phyloP scores from a whole-genome alignment of 2,113 vertebrate species.

The Heteronetta atricapilla region DNA sequence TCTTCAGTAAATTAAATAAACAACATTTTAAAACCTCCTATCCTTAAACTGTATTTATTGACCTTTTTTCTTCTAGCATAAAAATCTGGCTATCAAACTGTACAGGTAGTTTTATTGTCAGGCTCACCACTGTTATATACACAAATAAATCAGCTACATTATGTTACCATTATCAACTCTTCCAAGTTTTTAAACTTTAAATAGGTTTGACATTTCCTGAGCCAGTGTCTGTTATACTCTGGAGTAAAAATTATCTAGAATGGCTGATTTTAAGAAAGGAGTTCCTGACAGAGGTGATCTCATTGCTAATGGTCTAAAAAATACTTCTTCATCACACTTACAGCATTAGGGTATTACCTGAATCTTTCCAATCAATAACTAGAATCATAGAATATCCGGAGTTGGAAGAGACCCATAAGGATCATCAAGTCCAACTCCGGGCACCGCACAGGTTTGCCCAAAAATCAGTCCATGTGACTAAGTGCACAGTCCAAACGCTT shows the following conservation, averaged over 20 bases:
- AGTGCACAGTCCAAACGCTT: no score
- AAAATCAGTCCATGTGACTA: no score
- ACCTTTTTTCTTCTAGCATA: not conserved
- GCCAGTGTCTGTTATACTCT: not conserved
- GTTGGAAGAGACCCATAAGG: no score
- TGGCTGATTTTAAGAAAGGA: not conserved
- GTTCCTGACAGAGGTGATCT: not conserved
- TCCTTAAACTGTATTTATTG: not conserved
- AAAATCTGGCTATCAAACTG: not conserved
- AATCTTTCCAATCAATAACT: not conserved
- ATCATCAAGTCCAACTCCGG: no score
- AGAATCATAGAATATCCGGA: no score
- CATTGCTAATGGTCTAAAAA: not conserved
- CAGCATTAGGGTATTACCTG: not conserved
- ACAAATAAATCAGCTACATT: not conserved
- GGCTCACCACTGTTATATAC: not conserved
- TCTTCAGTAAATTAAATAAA: not conserved
- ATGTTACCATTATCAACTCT: not conserved
- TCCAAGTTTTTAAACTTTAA: not conserved
- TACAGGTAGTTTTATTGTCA: not conserved
- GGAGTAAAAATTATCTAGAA: not conserved
- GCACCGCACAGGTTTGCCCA: no score
- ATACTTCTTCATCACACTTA: not conserved
- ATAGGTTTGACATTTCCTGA: not conserved
- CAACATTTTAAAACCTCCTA: not conserved